phyloP scores from a whole-genome alignment of 2,113 vertebrate species.

The Gallinago media region DNA sequence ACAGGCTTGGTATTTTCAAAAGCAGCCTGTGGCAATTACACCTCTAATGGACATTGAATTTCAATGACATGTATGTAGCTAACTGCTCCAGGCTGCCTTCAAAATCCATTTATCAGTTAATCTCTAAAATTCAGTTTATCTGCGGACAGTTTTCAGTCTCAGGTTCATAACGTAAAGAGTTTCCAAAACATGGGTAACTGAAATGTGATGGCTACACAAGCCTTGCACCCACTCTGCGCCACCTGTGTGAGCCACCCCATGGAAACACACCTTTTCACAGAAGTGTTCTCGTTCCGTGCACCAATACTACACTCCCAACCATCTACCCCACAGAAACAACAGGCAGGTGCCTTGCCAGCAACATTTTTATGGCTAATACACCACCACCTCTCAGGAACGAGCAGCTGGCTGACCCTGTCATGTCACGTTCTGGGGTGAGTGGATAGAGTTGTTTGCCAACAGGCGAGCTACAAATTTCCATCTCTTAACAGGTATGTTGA shows the following conservation, averaged over 20 bases:
- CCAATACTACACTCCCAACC: not conserved
- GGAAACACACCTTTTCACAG: not conserved
- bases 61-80: not conserved
- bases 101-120: not conserved
- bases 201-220: not conserved
- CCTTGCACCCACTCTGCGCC: not conserved
- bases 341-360: not conserved
- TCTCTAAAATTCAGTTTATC: not conserved
- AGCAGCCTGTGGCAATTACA: conserved; percentile 8
- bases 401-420: not conserved
- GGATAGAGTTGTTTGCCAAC: not conserved
- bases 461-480: not conserved
- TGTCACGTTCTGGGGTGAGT: not conserved
- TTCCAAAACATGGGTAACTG: not conserved
- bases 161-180: not conserved
- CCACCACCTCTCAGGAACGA: not conserved
- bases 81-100: not conserved
- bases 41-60: not conserved
- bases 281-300: accelerated
- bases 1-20: not conserved
- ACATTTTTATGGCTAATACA: not conserved
- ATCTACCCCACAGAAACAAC: accelerated
- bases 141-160: not conserved
- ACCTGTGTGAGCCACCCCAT: not conserved
- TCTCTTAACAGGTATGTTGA: not conserved